Base-by-base conservation (phyloP, 1,140 invertebrate genomes). In the Drosophila serrata region DNA sequence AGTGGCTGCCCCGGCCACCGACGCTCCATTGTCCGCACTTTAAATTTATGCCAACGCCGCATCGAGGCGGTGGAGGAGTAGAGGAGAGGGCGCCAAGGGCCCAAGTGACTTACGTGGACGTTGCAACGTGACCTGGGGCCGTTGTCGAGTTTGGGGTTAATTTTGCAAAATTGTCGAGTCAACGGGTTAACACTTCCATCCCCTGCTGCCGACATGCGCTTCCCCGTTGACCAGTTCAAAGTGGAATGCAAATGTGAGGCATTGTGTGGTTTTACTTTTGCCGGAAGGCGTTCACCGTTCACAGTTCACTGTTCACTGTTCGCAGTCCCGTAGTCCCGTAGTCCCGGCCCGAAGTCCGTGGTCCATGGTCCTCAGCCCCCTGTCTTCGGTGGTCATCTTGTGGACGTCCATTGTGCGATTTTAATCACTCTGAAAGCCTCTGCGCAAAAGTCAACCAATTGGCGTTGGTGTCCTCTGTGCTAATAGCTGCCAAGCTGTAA, bases 111-210 rank as follows among this genome's bases (percentile, higher is more conserved):
- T 82, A 87, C 79, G 75, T 86, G 79, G 48, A 63, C 69, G 75
- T 80, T 90, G 86, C 85, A 90, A 90, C 85, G 86, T 90, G 85
- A 90, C 85, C 85, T 79, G 70, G 75, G 85, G 85, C 86, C 70
- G 81, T 73, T 61, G 69, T 58, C 75, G 75, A 84, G 74, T 81
- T 82, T 90, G 86, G 84, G 85, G 85, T 90, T 90, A 90, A 90
- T 90, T 90, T 90, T 53, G 86, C 78, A 90, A 90, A 90, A 90
- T 90, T 90, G 86, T 90, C 85, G 85, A 90, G 85, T 90, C 85
- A 90, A 90, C 85, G 85, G 59, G 75, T 85, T 75, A 56, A 65
- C 46, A 42, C 49, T 37, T 43, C 40, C 58, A 31, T 6, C 24
- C 22, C 35, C 43, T 22, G 9, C 29, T 9, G n/a, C 40, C 19